These are phyloP conservation scores for Oopsacas minuta DNA, from an alignment of 37 sponge, comb jelly and placozoan species.

Conservation along the genomic window DNA sequence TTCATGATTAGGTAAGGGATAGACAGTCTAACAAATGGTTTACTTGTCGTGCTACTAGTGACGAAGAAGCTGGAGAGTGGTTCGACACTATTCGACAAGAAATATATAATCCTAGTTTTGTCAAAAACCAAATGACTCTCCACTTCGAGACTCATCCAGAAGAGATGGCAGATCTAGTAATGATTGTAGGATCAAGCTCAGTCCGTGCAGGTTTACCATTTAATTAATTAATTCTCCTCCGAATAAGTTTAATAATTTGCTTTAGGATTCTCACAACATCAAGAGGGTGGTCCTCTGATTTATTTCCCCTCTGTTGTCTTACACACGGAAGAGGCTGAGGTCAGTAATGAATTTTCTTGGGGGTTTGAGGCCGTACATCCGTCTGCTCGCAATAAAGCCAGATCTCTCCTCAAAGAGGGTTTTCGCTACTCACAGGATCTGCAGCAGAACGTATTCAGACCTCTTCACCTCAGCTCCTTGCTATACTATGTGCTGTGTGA, in stretches of 20 bases:
- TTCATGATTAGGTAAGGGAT: background rate
- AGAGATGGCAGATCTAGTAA: background rate
- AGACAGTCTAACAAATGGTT: background rate
- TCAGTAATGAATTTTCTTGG: background rate
- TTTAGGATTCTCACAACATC: background rate
- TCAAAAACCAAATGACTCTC: background rate
- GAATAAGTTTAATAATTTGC: no score
- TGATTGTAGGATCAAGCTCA: background rate
- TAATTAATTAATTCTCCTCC: no score
- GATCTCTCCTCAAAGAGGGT: background rate
- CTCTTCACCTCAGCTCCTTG: background rate
- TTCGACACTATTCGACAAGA: constrained; percentile 5
- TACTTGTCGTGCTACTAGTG: background rate
- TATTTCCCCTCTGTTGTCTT: background rate
- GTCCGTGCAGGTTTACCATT: constrained; percentile 4
- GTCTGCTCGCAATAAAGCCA: background rate
- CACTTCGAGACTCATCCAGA: constrained; percentile 11
- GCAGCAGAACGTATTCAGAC: background rate
- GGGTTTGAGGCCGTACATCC: background rate
- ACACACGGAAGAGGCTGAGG: background rate
- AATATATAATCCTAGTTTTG: background rate
- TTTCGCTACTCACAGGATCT: background rate
- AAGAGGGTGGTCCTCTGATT: background rate
- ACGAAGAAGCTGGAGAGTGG: background rate
- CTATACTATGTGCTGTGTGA: background rate